Percentiles rank a stretch among this genome's conserved stretches.
Evolutionary conservation across 2,797 vertebrate species (phyloP).

Genomic region (Acanthurus leucopareius): DNA sequence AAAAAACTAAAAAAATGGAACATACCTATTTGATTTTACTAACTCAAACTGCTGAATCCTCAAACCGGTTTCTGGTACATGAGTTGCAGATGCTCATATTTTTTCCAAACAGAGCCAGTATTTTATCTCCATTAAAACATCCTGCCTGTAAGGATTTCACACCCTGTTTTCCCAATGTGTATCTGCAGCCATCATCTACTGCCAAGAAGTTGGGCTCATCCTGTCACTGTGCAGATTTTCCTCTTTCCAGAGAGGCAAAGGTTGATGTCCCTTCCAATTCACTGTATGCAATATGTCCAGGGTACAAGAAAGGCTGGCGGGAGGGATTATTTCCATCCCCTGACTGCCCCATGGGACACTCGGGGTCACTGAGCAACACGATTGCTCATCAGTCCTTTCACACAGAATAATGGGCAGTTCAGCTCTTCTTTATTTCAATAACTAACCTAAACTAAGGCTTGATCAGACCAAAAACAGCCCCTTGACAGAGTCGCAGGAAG

Average conservation of each 20-base stretch:
- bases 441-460: background rate
- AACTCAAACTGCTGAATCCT: background rate
- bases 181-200: conserved; percentile 1
- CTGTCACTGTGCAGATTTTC: background rate
- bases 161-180: background rate
- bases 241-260: conserved; percentile 10
- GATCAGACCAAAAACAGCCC: background rate
- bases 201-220: conserved; percentile 10
- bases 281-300: conserved; percentile 7
- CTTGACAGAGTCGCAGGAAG: conserved; percentile 15
- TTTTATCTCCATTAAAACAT: background rate
- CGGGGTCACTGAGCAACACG: conserved; percentile 11
- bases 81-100: background rate
- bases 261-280: background rate
- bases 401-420: conserved; percentile 11
- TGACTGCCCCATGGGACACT: conserved; percentile 5
- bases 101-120: background rate
- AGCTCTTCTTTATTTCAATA: background rate
- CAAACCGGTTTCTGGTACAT: background rate
- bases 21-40: background rate
- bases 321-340: conserved; percentile 11
- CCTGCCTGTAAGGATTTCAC: background rate
- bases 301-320: conserved; percentile 12
- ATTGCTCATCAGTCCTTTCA: conserved; percentile 23
- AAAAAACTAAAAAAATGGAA: background rate